Percentiles rank a stretch among this genome's conserved stretches.
phyloP scores from a whole-genome alignment of 2,888 invertebrate species.

The Argyresthia goedartella region DNA sequence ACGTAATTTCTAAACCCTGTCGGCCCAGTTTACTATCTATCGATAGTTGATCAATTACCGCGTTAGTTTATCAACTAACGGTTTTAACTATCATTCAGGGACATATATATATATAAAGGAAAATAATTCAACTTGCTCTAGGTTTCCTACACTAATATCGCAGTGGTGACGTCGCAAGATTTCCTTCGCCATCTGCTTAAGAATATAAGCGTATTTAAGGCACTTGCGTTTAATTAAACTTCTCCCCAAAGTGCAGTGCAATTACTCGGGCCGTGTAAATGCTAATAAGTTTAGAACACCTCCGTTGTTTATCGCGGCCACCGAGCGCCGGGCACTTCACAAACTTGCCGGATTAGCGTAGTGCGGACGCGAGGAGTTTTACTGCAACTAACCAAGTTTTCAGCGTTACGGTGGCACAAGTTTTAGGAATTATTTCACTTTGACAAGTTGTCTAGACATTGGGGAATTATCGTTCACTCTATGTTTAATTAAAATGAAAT shows the following conservation, averaged over 20 bases:
- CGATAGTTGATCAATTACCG: too few species aligned
- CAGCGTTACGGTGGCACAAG: constrained; percentile 27
- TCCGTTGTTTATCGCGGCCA: constrained; percentile 51
- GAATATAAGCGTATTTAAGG: constrained; percentile 28
- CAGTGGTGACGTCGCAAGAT: too few species aligned
- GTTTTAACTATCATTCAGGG: too few species aligned
- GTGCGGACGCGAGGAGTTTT: constrained; percentile 17
- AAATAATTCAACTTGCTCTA: too few species aligned
- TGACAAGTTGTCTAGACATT: not conserved
- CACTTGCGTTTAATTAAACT: constrained; percentile 65
- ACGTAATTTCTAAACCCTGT: too few species aligned
- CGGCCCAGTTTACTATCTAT: too few species aligned
- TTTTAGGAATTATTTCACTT: constrained; percentile 16
- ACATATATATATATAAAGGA: too few species aligned
- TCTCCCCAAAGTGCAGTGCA: constrained; percentile 64
- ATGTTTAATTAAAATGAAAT: not conserved
- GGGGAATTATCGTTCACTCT: not conserved
- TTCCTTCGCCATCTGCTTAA: constrained; percentile 21
- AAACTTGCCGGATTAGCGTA: constrained; percentile 38
- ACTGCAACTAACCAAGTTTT: constrained; percentile 25
- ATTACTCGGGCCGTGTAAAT: constrained; percentile 67
- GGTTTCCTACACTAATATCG: too few species aligned
- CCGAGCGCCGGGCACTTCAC: constrained; percentile 24
- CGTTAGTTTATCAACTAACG: too few species aligned
- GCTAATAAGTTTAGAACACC: constrained; percentile 61